Evolutionary conservation across 2,888 invertebrate genomes (phyloP), one percentile per base, ranked within the genome.

Genomic region (Pegoplata infirma): DNA sequence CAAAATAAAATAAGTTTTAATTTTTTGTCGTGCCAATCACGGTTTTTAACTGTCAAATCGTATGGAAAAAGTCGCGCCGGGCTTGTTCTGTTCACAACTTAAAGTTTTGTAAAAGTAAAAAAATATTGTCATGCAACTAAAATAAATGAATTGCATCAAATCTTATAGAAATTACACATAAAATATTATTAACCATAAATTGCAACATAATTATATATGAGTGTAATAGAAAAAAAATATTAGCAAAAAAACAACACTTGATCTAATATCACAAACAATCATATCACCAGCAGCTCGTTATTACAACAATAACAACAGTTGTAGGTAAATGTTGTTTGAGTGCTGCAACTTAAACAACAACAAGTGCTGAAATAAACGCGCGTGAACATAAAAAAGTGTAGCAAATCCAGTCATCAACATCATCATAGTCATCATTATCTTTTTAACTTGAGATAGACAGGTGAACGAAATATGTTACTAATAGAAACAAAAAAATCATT

Each of bases 361-460:
- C 10, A 49, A 64, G 19, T 25, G 23, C 19, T 49, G 14, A 51
- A 68, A 68, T 40, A 66, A 32, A 73, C 64, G 19, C 64, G 19
- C 68, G 36, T 64, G n/a, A n/a, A n/a, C n/a, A n/a, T 68, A 53
- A 63, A 68, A 58, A 77, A 68, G 68, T 73, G 68, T 58, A 68
- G 32, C 68, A 64, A 63, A 68, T 68, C 68, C 14, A 73, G 73
- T 59, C 68, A 58, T 68, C 40, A 36, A 23, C 32, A 67, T 28
- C 44, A 14, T 71, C 17, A 63, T 56, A 25, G 28, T 32, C 17
- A 19, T 28, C 25, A 6, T 25, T 6, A 40, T n/a, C 36, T 12
- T 40, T n/a, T 12, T 36, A 36, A 6, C 12, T 12, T 36, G 14
- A 63, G 17, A 28, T 51, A 71, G 32, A 46, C 64, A 66, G 46